These are phyloP conservation scores for Furcifer pardalis DNA, from an alignment of 2,797 vertebrate genomes.

Conservation along the genomic window DNA sequence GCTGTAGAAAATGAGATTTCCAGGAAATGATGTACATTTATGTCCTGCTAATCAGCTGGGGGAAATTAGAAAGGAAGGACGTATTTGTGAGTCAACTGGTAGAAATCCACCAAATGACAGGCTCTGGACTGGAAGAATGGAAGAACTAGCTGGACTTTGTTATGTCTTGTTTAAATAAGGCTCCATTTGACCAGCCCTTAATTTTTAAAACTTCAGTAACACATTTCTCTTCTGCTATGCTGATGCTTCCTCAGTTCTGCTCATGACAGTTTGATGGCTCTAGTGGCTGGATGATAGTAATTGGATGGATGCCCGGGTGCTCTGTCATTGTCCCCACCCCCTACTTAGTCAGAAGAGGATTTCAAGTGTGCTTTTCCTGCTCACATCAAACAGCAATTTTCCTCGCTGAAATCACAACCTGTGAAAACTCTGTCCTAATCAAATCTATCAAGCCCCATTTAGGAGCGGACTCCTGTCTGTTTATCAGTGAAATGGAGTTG, in stretches of 20 bases:
- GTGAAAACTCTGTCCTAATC: constrained; percentile 75
- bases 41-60: neutral
- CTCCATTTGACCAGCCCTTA: constrained; percentile 60
- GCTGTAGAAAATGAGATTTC: neutral
- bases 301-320: constrained; percentile 52
- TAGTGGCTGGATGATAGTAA: constrained; percentile 61
- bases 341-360: constrained; percentile 48
- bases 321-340: constrained; percentile 35
- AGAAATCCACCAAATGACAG: neutral
- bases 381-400: constrained; percentile 61
- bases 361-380: constrained; percentile 62
- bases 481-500: constrained; percentile 77
- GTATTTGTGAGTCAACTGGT: neutral
- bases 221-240: neutral
- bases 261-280: constrained; percentile 63
- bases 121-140: neutral
- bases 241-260: constrained; percentile 57
- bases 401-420: constrained; percentile 74
- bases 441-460: constrained; percentile 76
- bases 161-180: constrained; percentile 69
- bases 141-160: constrained; percentile 21
- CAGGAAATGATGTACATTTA: neutral
- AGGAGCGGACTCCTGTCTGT: constrained; percentile 67
- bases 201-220: constrained; percentile 57
- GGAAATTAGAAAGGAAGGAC: neutral